Evolutionary conservation across 2,797 vertebrate genomes (phyloP).

Genomic region (Squalus acanthias): DNA sequence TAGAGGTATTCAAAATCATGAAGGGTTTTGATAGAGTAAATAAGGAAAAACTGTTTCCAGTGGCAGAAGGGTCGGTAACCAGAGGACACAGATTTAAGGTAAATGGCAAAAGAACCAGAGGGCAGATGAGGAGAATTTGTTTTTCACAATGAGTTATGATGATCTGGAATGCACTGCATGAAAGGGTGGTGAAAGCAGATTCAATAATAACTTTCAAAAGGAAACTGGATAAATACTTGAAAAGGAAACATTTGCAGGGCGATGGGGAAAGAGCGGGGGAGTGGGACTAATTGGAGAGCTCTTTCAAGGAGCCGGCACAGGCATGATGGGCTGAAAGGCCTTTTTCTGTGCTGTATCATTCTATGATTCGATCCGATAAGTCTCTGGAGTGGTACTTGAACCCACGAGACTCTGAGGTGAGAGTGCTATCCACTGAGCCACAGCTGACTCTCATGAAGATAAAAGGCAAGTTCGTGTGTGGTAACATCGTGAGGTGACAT

Average conservation of each 20-base stretch:
- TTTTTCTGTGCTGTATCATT: not conserved
- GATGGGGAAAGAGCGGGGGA: not conserved
- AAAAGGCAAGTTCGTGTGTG: not conserved
- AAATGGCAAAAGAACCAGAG: no score
- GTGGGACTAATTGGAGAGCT: not conserved
- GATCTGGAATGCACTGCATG: no score
- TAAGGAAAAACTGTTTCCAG: no score
- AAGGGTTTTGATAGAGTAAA: no score
- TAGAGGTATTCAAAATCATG: no score
- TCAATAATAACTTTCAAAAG: not conserved
- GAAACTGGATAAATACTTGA: not conserved
- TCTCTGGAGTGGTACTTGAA: not conserved
- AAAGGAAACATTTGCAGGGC: not conserved
- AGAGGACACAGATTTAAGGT: no score
- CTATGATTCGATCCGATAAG: no score
- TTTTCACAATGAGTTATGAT: no score
- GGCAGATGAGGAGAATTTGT: no score
- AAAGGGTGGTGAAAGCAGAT: not conserved
- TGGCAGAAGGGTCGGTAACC: no score
- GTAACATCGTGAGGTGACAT: not conserved
- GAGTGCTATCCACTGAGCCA: not conserved
- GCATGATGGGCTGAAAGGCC: not conserved
- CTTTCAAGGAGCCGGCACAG: not conserved
- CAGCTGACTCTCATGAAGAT: not conserved
- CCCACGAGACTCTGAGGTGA: not conserved